Evolutionary conservation across 1,140 invertebrate genomes (phyloP).

Genomic region (Radopholus similis): DNA sequence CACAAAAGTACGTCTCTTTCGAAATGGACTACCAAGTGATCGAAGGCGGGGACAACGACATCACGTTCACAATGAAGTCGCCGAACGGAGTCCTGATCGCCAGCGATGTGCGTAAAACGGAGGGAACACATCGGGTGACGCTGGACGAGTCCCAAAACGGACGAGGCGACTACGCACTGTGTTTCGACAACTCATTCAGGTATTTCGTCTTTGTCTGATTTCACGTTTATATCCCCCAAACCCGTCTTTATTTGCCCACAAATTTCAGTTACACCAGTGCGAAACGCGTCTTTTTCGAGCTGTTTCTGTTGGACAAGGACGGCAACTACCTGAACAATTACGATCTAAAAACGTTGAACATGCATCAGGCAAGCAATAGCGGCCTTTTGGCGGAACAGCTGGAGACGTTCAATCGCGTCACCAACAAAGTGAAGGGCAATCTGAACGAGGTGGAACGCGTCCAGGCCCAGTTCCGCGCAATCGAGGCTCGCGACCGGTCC

Average conservation of each 20-base stretch:
- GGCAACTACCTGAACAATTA: constrained; percentile 47
- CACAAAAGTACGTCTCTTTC: constrained; percentile 35
- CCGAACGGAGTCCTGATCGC: constrained; percentile 53
- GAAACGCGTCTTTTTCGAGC: constrained; percentile 61
- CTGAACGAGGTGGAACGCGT: constrained; percentile 61
- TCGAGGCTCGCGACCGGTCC: constrained; percentile 61
- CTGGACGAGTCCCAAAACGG: constrained; percentile 33
- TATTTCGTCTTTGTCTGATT: constrained; percentile 44
- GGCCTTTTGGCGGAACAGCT: constrained; percentile 57
- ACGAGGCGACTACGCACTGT: constrained; percentile 62
- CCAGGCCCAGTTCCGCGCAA: constrained; percentile 61
- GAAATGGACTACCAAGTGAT: constrained; percentile 50
- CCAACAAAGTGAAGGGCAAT: constrained; percentile 60
- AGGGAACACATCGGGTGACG: constrained; percentile 55
- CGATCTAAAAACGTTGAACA: constrained; percentile 32
- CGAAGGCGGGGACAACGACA: constrained; percentile 62
- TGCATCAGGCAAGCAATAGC: constrained; percentile 18
- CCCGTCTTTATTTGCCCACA: not conserved
- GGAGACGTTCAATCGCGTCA: constrained; percentile 60
- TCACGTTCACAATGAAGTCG: constrained; percentile 59
- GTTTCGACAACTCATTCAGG: constrained; percentile 64
- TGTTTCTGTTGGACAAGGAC: constrained; percentile 57
- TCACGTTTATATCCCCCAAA: not conserved
- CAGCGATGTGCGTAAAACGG: constrained; percentile 54
- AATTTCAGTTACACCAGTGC: constrained; percentile 8